These are phyloP conservation scores for Gulo gulo DNA, from an alignment of 2,113 vertebrate genomes.

Conservation along the genomic window DNA sequence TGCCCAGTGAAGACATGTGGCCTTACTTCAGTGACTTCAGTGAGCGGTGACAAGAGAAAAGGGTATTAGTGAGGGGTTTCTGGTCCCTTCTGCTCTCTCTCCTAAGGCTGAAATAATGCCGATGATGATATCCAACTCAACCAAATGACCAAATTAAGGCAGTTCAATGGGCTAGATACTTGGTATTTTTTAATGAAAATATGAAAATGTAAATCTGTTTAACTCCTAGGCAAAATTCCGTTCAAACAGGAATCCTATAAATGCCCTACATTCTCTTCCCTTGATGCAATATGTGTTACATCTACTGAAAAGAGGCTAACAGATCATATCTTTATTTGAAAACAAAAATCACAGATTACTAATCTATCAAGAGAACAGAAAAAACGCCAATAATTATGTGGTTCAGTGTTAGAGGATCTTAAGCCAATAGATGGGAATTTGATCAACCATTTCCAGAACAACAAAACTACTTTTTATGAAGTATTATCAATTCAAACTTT, in stretches of 20 bases:
- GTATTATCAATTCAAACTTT: not conserved
- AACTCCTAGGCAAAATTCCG: conserved; percentile 4
- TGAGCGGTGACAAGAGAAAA: not conserved
- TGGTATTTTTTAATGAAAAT: conserved; percentile 7
- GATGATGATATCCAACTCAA: not conserved
- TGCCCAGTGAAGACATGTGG: not conserved
- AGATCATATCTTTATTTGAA: not conserved
- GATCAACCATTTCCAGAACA: not conserved
- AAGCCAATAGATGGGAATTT: not conserved
- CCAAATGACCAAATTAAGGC: not conserved
- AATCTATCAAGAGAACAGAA: not conserved
- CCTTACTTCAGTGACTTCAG: not conserved
- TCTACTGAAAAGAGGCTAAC: not conserved
- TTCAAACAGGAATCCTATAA: not conserved
- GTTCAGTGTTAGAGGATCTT: not conserved
- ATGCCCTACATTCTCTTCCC: not conserved
- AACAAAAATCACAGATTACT: not conserved
- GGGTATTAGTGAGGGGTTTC: not conserved
- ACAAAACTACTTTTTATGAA: conserved; percentile 22
- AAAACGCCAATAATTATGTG: not conserved
- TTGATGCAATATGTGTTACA: not conserved
- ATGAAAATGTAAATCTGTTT: not conserved
- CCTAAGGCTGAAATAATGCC: not conserved
- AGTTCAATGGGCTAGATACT: not conserved
- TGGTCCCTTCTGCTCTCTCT: not conserved